Evolutionary conservation across 2,797 vertebrate genomes (phyloP), one percentile per base, ranked within the genome.

Genomic region (Artibeus jamaicensis): DNA sequence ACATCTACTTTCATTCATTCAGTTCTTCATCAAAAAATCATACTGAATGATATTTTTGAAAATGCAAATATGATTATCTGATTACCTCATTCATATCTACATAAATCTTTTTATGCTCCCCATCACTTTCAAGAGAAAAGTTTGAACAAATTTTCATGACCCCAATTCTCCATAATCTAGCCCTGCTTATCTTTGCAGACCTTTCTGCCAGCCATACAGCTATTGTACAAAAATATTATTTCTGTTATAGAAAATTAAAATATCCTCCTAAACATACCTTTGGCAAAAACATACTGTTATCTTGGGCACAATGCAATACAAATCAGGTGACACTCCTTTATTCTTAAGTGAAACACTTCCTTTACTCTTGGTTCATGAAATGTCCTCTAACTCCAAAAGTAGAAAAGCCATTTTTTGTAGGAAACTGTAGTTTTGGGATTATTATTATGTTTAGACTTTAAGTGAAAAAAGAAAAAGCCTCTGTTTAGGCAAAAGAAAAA

Each of bases 221-320:
- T 65, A 26, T 6, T 74, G 2, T 50, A 82, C 8, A 85, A 91
- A 87, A 88, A 62, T 65, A 46, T 42, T 48, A 88, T 42, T 85
- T 94, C 48, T 85, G 7, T 86, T 44, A 84, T 70, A 91, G 78
- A 85, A 73, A 94, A 32, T 68, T 57, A 22, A 94, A 93, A 84
- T 76, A 4, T 46, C 19, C 46, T 12, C 6, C 3, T 71, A 88
- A 39, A 50, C 14, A 50, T 89, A 37, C 9, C 24, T 76, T 21
- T 79, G 55, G 5, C 57, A 78, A 88, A 42, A 1, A 89, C 9
- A 83, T 10, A 32, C 4, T 79, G 2, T 48, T 26, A 90, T 32
- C 46, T 83, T 53, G n/a, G 53, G 6, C 19, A 68, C 79, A 65
- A 59, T 57, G 50, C 11, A 55, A 10, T 71, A 22, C 85, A 87